Evolutionary conservation across 2,113 vertebrate species (phyloP), one percentile per base, ranked within the genome.

Genomic region (Pimephales promelas): DNA sequence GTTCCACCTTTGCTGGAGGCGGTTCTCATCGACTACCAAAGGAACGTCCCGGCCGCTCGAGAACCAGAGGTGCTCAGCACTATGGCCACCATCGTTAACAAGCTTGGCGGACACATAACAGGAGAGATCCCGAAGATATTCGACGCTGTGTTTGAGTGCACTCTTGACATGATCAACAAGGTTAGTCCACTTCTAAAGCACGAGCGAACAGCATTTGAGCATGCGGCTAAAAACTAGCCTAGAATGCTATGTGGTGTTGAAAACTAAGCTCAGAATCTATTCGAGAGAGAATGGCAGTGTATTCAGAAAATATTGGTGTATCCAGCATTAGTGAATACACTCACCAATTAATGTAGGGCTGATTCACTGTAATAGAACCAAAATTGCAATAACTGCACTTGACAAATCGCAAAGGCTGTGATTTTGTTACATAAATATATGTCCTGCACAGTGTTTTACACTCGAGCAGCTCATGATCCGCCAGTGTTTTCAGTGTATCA

Each of bases 111-210:
- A 78, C 97, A 98, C 92, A 97, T 98, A 88, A 98, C 97, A 66
- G 95, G 92, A 86, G 97, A 98, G 93, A 98, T 98, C 94, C 97
- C 97, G 92, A 97, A 98, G 91, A 98, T 98, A 93, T 98, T 98
- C 79, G 97, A 98, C 89, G 97, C 97, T 68, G 97, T 98, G 68
- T 98, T 98, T 85, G 97, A 98, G 92, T 98, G 97, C 95, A 98
- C 97, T 1, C 92, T 98, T 84, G 97, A 98, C 90, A 98, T 98
- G 97, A 98, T 98, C 92, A 98, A 98, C 92, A 98, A 98, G 96
- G 97, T 96, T 91, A 78, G 86, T 86, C 34, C 20, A 10, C 16
- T n/a, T n/a, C n/a, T n/a, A n/a, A n/a, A n/a, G n/a, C n/a, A n/a
- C n/a, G n/a, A n/a, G n/a, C n/a, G n/a, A n/a, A n/a, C n/a, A n/a